phyloP scores from a whole-genome alignment of 2,797 vertebrate species.

The Danio jaintianensis region DNA sequence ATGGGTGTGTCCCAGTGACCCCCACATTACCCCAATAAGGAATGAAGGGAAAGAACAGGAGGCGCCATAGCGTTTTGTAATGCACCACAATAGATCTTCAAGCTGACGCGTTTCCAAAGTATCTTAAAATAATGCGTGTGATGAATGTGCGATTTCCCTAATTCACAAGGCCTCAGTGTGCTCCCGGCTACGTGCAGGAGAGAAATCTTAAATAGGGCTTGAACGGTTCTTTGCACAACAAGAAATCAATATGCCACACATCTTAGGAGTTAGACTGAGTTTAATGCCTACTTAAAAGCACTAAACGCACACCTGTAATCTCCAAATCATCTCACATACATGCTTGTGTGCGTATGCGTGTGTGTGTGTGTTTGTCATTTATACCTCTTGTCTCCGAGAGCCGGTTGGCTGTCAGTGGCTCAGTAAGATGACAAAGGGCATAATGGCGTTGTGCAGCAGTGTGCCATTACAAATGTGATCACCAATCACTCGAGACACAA shows the following conservation, averaged over 20 bases:
- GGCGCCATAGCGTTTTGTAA: conserved; percentile 68
- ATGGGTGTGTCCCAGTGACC: conserved; percentile 81
- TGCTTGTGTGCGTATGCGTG: conserved; percentile 42
- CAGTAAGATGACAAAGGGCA: conserved; percentile 65
- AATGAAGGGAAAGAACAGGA: conserved; percentile 20
- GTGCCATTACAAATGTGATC: conserved; percentile 69
- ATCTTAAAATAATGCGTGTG: conserved; percentile 97
- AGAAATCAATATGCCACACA: conserved; percentile 97
- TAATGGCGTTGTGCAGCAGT: conserved; percentile 63
- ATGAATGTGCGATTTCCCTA: conserved; percentile 99
- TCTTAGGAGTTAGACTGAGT: conserved; percentile 79
- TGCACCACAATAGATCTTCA: conserved; percentile 79
- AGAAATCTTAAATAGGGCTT: conserved; percentile 99
- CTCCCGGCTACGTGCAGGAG: conserved; percentile 92
- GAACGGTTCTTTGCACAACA: conserved; percentile 97
- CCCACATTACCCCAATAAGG: conserved; percentile 74
- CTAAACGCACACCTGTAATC: conserved; percentile 68
- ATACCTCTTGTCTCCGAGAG: conserved; percentile 58
- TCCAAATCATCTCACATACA: conserved; percentile 35
- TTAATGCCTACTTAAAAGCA: conserved; percentile 81
- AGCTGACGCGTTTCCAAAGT: conserved; percentile 86
- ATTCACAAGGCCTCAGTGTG: conserved; percentile 92
- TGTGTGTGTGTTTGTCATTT: conserved; percentile 55
- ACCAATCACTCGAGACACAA: conserved; percentile 68
- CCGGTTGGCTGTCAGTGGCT: conserved; percentile 62